Base-by-base conservation (phyloP, 2,113 vertebrate genomes). In the Dasyurus viverrinus region DNA sequence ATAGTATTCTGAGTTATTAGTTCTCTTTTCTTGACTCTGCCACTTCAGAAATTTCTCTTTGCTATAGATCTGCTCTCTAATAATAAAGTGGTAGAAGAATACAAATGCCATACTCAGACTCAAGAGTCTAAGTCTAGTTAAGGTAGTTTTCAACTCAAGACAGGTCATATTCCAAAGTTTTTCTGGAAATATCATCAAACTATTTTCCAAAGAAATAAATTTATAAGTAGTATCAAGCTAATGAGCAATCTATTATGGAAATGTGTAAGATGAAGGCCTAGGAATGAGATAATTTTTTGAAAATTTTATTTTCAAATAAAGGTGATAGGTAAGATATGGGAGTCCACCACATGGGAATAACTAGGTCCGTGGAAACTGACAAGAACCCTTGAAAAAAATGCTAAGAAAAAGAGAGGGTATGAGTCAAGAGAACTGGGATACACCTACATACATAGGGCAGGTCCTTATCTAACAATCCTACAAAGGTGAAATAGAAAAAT, bases 31-130 rank as follows among this genome's bases (percentile, higher is more conserved):
- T 84, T 76, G 36, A n/a, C 4, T 19, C 68, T n/a, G 19, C 36
- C 68, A 76, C 30, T n/a, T 22, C n/a, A 24, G 55, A 84, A 84
- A 42, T 36, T 23, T 84, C 7, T 84, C 68, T 84, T 36, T 84
- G 7, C 3, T 5, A 94, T n/a, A 91, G 16, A 22, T 55, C 89
- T 94, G 94, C 89, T 93, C 36, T 91, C 92, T 68, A 93, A 27
- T 92, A 94, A 95, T 54, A 95, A 95, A 90, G 94, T n/a, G 3
- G 24, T 89, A n/a, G 90, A 92, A 94, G 54, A 90, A 91, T 92
- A 90, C 52, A 95, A 93, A 94, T 52, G 54, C 54, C 16, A 96
- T 10, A 57, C 14, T 91, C 25, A 96, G 93, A 98, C 93, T 48
- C 50, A 53, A 94, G 90, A 10, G 92, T 92, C 55, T 57, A 96